phyloP scores from a whole-genome alignment of 2,113 vertebrate species.

The Entosphenus tridentatus region DNA sequence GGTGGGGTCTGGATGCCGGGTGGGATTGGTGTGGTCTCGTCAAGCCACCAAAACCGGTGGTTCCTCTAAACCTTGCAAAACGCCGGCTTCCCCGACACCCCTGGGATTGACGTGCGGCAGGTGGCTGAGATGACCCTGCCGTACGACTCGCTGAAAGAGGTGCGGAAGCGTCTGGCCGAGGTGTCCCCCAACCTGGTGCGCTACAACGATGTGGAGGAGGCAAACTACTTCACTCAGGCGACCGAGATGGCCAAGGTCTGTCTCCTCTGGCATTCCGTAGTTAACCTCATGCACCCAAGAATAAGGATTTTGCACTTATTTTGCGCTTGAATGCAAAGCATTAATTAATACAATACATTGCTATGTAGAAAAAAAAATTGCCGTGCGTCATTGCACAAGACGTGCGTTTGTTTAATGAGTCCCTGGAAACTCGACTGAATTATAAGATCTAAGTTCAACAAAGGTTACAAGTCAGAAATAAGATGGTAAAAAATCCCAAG shows the following conservation, averaged over 20 bases:
- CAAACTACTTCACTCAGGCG: conserved; percentile 83
- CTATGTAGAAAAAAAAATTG: background rate
- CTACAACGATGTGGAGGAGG: conserved; percentile 67
- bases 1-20: too few species aligned
- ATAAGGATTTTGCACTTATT: background rate
- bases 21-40: too few species aligned
- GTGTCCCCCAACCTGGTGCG: conserved; percentile 74
- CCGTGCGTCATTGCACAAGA: background rate
- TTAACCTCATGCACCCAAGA: background rate
- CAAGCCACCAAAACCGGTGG: too few species aligned
- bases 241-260: conserved; percentile 62
- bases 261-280: conserved; percentile 7
- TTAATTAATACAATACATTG: too few species aligned
- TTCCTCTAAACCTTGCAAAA: background rate
- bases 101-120: conserved; percentile 19
- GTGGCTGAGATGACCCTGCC: conserved; percentile 53
- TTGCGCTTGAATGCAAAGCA: background rate
- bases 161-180: conserved; percentile 51
- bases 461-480: too few species aligned
- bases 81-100: background rate
- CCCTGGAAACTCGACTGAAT: too few species aligned
- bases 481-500: too few species aligned
- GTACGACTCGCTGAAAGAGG: conserved; percentile 54
- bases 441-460: too few species aligned
- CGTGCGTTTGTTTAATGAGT: too few species aligned